These are phyloP conservation scores for Sicus ferrugineus DNA, from an alignment of 2,888 invertebrate species.

Conservation along the genomic window DNA sequence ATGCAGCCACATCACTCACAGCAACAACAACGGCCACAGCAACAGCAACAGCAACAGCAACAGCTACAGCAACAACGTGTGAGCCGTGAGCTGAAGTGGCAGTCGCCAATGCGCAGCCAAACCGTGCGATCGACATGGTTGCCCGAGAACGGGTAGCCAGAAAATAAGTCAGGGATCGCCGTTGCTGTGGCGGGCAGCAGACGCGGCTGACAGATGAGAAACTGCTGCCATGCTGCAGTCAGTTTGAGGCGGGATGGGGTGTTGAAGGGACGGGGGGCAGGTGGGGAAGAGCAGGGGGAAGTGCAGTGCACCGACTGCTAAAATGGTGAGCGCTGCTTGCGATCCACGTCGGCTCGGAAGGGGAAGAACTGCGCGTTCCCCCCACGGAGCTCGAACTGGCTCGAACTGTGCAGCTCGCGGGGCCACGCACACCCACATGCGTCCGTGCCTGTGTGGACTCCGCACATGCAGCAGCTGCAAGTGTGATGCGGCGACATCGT, in stretches of 20 bases:
- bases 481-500: too few species aligned
- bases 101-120: conserved; percentile 43
- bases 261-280: conserved; percentile 9
- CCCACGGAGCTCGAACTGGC: conserved; percentile 2
- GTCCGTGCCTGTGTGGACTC: background rate
- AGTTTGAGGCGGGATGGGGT: conserved; percentile 5
- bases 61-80: conserved; percentile 41
- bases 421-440: background rate
- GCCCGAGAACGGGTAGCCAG: background rate
- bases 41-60: conserved; percentile 35
- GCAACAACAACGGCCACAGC: conserved; percentile 34
- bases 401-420: background rate
- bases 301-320: background rate
- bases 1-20: conserved; percentile 23
- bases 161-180: conserved; percentile 21
- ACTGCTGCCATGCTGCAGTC: conserved; percentile 55
- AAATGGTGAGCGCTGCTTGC: conserved; percentile 5
- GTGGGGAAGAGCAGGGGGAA: background rate
- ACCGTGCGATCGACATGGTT: conserved; percentile 23
- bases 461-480: background rate
- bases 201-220: conserved; percentile 56
- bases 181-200: background rate
- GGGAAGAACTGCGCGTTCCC: background rate
- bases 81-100: conserved; percentile 43
- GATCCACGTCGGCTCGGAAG: background rate